Evolutionary conservation across 1,140 invertebrate species (phyloP).

Genomic region (Chelonus insularis): DNA sequence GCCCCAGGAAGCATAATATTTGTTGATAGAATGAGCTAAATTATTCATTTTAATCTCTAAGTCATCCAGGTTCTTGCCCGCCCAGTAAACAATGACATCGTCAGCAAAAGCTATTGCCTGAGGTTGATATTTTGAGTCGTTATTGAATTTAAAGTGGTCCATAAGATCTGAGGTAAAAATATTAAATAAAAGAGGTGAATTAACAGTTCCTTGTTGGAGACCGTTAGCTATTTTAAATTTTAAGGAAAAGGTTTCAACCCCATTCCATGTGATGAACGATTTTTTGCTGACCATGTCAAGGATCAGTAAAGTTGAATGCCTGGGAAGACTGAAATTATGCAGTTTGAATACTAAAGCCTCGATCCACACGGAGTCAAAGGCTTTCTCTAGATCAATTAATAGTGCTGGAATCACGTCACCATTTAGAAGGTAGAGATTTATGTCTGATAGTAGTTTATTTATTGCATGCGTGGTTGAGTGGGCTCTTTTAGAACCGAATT

Average conservation of each 20-base stretch:
- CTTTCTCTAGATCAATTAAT: neutral
- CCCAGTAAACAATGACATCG: neutral
- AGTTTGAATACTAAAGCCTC: neutral
- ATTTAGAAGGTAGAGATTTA: neutral
- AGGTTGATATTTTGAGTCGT: too few relatives aligned
- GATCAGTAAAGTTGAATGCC: neutral
- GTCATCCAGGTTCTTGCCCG: neutral
- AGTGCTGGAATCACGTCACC: neutral
- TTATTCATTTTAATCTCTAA: neutral
- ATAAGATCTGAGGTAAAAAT: neutral
- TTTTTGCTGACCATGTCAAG: neutral
- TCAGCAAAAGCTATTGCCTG: neutral
- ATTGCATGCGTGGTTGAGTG: neutral
- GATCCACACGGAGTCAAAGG: slow-evolving; percentile 10
- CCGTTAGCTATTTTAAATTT: neutral
- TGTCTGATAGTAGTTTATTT: neutral
- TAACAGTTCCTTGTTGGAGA: neutral
- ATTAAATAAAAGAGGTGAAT: neutral
- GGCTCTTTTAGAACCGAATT: neutral
- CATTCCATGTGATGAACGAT: neutral
- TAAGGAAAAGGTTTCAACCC: neutral
- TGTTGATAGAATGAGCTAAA: slow-evolving; percentile 7
- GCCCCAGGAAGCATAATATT: slow-evolving; percentile 14
- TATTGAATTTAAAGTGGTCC: neutral
- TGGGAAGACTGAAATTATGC: neutral